Evolutionary conservation across 2,888 invertebrate species (phyloP).

Genomic region (Meiosimyza platycephala): DNA sequence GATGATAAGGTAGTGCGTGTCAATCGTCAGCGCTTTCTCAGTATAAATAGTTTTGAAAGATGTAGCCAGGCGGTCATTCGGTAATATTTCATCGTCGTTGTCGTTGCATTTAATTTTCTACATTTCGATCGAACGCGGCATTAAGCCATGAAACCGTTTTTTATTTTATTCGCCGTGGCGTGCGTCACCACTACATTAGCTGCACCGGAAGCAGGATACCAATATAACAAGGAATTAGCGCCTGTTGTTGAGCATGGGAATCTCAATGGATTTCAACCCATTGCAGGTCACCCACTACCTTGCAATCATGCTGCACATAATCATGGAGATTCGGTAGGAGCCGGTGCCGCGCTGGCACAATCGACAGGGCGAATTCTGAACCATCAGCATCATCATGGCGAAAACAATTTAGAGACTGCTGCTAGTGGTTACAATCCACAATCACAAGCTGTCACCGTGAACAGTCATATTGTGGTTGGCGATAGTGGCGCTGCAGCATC

Average conservation of each 20-base stretch:
- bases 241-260: conserved; percentile 34
- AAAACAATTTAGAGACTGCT: conserved; percentile 39
- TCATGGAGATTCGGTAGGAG: conserved; percentile 30
- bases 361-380: conserved; percentile 51
- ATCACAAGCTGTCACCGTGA: conserved; percentile 42
- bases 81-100: conserved; percentile 41
- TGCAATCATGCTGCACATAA: conserved; percentile 41
- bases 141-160: conserved; percentile 40
- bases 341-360: conserved; percentile 42
- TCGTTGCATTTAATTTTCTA: background rate
- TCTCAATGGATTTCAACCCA: conserved; percentile 41
- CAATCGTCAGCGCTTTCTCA: conserved; percentile 43
- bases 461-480: conserved; percentile 44
- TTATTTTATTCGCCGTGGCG: conserved; percentile 42
- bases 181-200: conserved; percentile 34
- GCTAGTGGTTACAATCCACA: conserved; percentile 39
- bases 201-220: conserved; percentile 46
- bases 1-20: conserved; percentile 9
- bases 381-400: conserved; percentile 35
- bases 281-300: conserved; percentile 35
- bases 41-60: conserved; percentile 51
- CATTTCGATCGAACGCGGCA: background rate
- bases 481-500: conserved; percentile 39
- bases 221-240: conserved; percentile 33
- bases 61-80: conserved; percentile 47